A percentile compares a stretch with the other conserved stretches of the same genome.
Evolutionary conservation across 1,140 invertebrate genomes (phyloP).

Genomic region (Panonychus citri): DNA sequence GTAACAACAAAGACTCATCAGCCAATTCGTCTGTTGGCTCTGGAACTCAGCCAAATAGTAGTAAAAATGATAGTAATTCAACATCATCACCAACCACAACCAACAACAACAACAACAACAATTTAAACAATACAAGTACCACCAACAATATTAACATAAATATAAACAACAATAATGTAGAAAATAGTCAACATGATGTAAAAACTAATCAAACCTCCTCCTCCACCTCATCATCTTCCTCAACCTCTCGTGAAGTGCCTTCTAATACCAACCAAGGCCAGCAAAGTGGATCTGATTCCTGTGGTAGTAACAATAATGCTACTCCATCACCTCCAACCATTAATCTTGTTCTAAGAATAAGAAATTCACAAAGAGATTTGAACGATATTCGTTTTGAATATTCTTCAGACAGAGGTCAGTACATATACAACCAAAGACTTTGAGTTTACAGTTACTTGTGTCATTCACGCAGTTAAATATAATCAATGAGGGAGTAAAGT

Average conservation of each 20-base stretch:
- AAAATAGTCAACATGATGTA: background rate
- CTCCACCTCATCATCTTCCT: too few species aligned
- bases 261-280: background rate
- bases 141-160: background rate
- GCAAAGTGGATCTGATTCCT: background rate
- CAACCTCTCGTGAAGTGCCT: conserved; percentile 2
- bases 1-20: background rate
- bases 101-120: background rate
- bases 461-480: too few species aligned
- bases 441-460: background rate
- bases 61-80: background rate
- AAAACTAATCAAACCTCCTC: background rate
- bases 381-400: conserved; percentile 97
- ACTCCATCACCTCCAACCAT: conserved; percentile 22
- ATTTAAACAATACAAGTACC: too few species aligned
- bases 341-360: conserved; percentile 56
- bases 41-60: background rate
- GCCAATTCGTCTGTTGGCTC: background rate
- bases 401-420: conserved; percentile 42
- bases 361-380: conserved; percentile 65
- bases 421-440: background rate
- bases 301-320: conserved; percentile 6
- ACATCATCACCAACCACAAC: background rate
- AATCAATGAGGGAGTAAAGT: too few species aligned
- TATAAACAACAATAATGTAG: background rate